phyloP scores from a whole-genome alignment of 2,113 vertebrate species.

The Nycticryphes semicollaris region DNA sequence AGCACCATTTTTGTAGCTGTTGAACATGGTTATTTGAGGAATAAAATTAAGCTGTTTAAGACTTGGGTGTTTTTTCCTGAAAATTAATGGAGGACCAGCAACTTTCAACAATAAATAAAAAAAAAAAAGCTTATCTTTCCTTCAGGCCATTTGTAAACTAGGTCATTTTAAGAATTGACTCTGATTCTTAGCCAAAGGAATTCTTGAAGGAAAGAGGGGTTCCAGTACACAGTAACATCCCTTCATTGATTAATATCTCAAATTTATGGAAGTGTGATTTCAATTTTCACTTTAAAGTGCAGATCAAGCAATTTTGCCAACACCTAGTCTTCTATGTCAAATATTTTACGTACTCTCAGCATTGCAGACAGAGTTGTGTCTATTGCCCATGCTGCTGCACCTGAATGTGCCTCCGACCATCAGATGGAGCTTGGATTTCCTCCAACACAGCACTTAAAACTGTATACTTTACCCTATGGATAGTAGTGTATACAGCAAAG shows the following conservation, averaged over 20 bases:
- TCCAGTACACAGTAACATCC: background rate
- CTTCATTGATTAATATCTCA: background rate
- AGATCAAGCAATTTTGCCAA: background rate
- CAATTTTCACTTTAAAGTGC: conserved; percentile 8
- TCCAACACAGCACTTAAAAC: background rate
- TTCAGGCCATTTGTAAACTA: background rate
- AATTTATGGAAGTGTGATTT: background rate
- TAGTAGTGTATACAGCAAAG: background rate
- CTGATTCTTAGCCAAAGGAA: background rate
- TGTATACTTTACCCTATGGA: background rate
- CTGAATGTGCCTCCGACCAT: background rate
- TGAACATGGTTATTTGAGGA: background rate
- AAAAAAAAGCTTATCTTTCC: background rate
- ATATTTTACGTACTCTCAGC: background rate
- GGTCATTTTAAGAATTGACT: background rate
- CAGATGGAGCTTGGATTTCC: background rate
- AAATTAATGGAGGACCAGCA: background rate
- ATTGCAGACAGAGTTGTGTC: background rate
- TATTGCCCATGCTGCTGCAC: background rate
- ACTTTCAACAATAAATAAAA: background rate
- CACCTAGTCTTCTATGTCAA: background rate
- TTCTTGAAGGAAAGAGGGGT: background rate
- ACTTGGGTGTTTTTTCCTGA: background rate
- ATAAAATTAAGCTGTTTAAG: background rate
- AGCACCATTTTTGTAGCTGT: background rate